Evolutionary conservation across 2,888 invertebrate genomes (phyloP), one percentile per base, ranked within the genome.

Genomic region (Drymonia ruficornis): DNA sequence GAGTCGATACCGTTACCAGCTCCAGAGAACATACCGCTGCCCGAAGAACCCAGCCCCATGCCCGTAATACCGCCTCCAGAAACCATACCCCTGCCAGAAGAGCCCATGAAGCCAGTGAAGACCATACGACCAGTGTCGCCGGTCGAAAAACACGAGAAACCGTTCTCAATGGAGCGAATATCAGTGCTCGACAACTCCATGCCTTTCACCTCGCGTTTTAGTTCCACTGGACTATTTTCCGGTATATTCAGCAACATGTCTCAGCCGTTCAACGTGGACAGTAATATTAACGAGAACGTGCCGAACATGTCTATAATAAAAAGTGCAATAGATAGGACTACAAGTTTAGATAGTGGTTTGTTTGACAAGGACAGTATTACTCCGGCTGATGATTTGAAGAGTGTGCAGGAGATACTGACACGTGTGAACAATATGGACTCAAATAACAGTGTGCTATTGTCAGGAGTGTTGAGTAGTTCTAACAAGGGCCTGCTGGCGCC

Each of bases 351-450:
- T 70, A 84, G 74, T 80, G 83, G 86, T 81, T 78, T 91, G 70
- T 89, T 89, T 60, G 89, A 87, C 72, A 87, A 86, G 65, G 87
- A 85, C 72, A 82, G 80, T 74, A 80, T 80, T 64, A 84, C 85
- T 58, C 84, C 81, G 38, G 87, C 79, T 70, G 92, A 93, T 61
- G 93, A 93, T 53, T 76, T 92, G 71, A 87, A 84, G 61, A 92
- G 88, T 72, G 93, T 93, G 43, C 89, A 91, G 58, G 93, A 90
- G 73, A 91, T 93, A 62, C 73, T 93, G 72, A 89, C 89, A 70
- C 87, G 91, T 55, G 93, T 93, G 74, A 93, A 88, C 72, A 93
- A 86, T 73, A 93, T 93, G 92, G 92, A 93, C 81, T 89, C 91
- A 55, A 89, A 89, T 78, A 92, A 89, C 62, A 92, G 93, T 85